These are phyloP conservation scores for Apostichopus californicus DNA, from an alignment of 35 echinoderm and acorn worm species.

Conservation along the genomic window DNA sequence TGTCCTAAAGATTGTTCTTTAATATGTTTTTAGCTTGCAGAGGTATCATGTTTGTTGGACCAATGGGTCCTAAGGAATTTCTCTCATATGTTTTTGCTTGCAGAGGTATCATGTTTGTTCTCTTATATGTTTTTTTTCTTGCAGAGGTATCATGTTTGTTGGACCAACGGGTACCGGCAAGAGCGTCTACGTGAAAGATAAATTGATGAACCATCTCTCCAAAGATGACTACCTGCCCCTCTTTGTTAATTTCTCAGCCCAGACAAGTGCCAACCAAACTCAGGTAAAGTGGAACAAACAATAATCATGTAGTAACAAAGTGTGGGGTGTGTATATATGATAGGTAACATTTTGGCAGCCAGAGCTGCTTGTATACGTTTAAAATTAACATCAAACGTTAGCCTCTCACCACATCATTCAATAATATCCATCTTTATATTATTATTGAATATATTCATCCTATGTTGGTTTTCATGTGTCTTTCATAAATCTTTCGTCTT, in stretches of 20 bases:
- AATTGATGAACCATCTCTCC: constrained; percentile 97
- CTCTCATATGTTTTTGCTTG: neutral
- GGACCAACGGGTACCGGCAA: constrained; percentile 99
- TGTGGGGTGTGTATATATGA: too few species aligned
- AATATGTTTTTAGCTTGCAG: constrained; percentile 17
- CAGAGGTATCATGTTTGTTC: constrained; percentile 15
- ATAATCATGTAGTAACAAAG: too few species aligned
- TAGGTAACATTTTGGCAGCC: too few species aligned
- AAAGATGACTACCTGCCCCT: constrained; percentile 97
- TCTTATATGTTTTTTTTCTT: neutral
- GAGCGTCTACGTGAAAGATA: constrained; percentile 99
- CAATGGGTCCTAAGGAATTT: constrained; percentile 54
- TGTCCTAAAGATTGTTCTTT: neutral
- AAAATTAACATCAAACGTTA: too few species aligned
- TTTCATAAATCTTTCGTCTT: constrained; percentile 8
- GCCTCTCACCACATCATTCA: too few species aligned
- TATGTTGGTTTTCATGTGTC: too few species aligned
- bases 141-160: constrained; percentile 91
- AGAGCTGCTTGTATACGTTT: too few species aligned
- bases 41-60: constrained; percentile 92
- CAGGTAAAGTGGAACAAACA: constrained; percentile 61
- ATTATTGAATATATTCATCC: too few species aligned
- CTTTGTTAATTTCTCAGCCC: constrained; percentile 99
- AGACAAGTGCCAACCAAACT: constrained; percentile 96
- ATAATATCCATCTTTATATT: too few species aligned